Conservation (phyloP, 1,140 invertebrate species). For the Heliconius congener region DNA sequence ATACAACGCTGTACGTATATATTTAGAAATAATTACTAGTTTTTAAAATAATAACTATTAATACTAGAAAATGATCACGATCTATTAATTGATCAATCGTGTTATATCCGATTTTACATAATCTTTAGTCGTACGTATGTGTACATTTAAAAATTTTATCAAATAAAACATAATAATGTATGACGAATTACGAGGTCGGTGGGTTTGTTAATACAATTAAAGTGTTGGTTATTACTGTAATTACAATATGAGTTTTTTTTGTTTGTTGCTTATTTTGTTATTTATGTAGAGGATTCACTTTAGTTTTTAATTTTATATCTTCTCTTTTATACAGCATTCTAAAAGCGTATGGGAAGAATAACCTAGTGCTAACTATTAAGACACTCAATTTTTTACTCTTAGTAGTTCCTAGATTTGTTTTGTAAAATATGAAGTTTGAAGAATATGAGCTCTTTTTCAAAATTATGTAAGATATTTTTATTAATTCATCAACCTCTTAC, state of each 20-base stretch:
- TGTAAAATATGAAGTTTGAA: no score
- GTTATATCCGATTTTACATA: not conserved
- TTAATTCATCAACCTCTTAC: not conserved
- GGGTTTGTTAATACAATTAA: conserved; percentile 9
- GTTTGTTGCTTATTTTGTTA: not conserved
- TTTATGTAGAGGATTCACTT: not conserved
- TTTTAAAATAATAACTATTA: no score
- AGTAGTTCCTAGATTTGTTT: no score
- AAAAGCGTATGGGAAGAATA: not conserved
- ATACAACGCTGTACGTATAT: no score
- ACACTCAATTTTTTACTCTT: not conserved
- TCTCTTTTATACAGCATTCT: no score
- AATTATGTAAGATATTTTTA: not conserved
- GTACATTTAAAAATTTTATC: not conserved
- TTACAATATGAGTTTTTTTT: not conserved
- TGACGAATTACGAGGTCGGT: not conserved
- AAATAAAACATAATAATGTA: not conserved
- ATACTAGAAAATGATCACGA: not conserved
- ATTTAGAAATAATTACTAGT: no score
- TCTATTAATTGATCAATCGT: not conserved
- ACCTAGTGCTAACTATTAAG: not conserved
- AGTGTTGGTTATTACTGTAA: conserved; percentile 5
- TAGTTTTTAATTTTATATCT: no score
- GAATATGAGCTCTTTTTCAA: no score
- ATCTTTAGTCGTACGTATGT: not conserved